These are phyloP conservation scores for Cheilosia scutellata DNA, from an alignment of 2,888 invertebrate genomes.

Conservation along the genomic window DNA sequence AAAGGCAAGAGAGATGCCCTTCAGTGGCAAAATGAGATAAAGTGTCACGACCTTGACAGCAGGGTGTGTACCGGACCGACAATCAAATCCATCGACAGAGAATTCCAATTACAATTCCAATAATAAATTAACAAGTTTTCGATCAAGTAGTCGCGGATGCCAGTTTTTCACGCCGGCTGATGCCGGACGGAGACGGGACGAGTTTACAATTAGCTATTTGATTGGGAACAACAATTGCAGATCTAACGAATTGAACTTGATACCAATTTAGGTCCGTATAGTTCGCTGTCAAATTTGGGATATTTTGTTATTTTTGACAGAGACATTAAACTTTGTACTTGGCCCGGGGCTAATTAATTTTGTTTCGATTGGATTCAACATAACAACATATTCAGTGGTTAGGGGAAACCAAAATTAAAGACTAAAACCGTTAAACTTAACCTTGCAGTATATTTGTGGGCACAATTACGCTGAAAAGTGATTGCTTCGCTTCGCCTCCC, in stretches of 20 bases:
- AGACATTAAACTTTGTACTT: conserved; percentile 23
- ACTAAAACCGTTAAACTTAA: conserved; percentile 60
- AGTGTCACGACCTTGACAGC: conserved; percentile 57
- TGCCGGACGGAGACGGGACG: conserved; percentile 17
- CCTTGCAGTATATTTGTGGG: conserved; percentile 65
- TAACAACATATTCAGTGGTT: conserved; percentile 15
- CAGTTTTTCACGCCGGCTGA: background rate
- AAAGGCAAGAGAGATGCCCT: conserved; percentile 42
- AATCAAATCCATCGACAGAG: conserved; percentile 30
- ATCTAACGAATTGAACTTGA: conserved; percentile 45
- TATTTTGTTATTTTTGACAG: background rate
- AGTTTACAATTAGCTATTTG: conserved; percentile 30
- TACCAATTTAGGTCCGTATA: conserved; percentile 8
- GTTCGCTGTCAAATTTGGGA: background rate
- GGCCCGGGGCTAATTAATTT: conserved; percentile 32
- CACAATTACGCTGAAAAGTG: conserved; percentile 40
- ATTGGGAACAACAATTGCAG: conserved; percentile 35
- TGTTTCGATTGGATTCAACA: background rate
- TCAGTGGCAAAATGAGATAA: conserved; percentile 39
- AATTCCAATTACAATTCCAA: conserved; percentile 9
- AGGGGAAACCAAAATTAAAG: conserved; percentile 46
- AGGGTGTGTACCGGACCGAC: conserved; percentile 60
- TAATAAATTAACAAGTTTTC: conserved; percentile 39
- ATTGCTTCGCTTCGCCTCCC: conserved; percentile 17
- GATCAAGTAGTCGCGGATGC: conserved; percentile 9